phyloP scores from a whole-genome alignment of 2,888 invertebrate species.

The Orthosia gothica region DNA sequence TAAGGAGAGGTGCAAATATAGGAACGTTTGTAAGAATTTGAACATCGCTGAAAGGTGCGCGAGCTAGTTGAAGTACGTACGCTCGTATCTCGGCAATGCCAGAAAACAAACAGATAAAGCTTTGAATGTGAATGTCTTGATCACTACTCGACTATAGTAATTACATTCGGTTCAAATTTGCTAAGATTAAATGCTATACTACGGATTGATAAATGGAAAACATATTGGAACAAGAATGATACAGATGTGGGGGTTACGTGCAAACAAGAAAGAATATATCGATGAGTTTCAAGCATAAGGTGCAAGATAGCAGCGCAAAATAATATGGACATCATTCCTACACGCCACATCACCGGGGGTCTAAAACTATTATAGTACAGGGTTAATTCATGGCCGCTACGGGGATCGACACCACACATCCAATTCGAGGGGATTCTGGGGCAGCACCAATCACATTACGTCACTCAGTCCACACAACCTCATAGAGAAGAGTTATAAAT shows the following conservation, averaged over 20 bases:
- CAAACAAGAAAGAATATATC: constrained; percentile 72
- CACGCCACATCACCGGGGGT: constrained; percentile 80
- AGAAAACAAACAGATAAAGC: constrained; percentile 92
- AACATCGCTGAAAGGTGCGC: constrained; percentile 76
- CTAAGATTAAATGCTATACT: constrained; percentile 77
- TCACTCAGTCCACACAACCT: constrained; percentile 87
- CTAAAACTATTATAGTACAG: constrained; percentile 79
- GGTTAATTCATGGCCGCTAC: constrained; percentile 83
- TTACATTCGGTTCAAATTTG: constrained; percentile 74
- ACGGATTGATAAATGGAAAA: constrained; percentile 73
- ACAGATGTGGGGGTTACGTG: constrained; percentile 74
- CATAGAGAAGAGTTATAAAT: constrained; percentile 78
- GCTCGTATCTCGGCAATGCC: constrained; percentile 88
- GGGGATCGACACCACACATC: constrained; percentile 84
- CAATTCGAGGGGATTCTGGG: constrained; percentile 86
- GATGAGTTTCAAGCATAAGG: constrained; percentile 79
- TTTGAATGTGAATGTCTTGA: constrained; percentile 80
- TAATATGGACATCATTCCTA: constrained; percentile 79
- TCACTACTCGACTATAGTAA: constrained; percentile 73
- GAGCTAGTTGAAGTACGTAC: constrained; percentile 78
- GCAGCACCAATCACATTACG: constrained; percentile 91
- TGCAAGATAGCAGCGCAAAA: constrained; percentile 79
- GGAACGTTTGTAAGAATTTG: constrained; percentile 76
- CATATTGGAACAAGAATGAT: constrained; percentile 70
- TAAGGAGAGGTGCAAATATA: constrained; percentile 87